Percentiles rank a stretch among this genome's conserved stretches.
These are phyloP conservation scores for Meloe dianella DNA, from an alignment of 2,888 invertebrate species.

Conservation along the genomic window DNA sequence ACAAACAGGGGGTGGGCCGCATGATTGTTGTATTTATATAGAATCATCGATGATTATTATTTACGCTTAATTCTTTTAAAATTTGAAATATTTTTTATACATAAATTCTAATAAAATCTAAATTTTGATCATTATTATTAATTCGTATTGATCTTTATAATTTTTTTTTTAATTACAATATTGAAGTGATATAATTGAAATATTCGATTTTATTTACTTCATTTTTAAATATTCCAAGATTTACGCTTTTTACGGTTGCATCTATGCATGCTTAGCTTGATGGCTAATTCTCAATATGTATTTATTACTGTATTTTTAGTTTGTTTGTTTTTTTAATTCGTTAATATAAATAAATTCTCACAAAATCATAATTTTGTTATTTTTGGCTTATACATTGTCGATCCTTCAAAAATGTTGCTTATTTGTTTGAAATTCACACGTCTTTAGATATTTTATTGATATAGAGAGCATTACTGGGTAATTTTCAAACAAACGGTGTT, in stretches of 20 bases:
- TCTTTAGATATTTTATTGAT: conserved; percentile 11
- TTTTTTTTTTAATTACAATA: neutral
- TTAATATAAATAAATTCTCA: conserved; percentile 29
- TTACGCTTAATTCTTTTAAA: no score
- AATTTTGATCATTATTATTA: neutral
- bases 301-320: conserved; percentile 29
- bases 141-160: no score
- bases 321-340: conserved; percentile 12
- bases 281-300: conserved; percentile 26
- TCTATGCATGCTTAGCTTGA: conserved; percentile 30
- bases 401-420: conserved; percentile 13
- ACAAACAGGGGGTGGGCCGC: neutral
- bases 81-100: neutral
- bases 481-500: no score
- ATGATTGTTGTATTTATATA: neutral
- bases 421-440: no score
- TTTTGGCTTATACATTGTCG: conserved; percentile 16
- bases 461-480: no score
- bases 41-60: neutral
- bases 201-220: conserved; percentile 30
- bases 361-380: conserved; percentile 25
- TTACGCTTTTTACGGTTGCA: conserved; percentile 19
- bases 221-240: neutral
- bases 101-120: neutral
- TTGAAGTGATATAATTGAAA: conserved; percentile 16